phyloP scores from a whole-genome alignment of 2,797 vertebrate species.

The Ctenochaetus hawaiiensis region DNA sequence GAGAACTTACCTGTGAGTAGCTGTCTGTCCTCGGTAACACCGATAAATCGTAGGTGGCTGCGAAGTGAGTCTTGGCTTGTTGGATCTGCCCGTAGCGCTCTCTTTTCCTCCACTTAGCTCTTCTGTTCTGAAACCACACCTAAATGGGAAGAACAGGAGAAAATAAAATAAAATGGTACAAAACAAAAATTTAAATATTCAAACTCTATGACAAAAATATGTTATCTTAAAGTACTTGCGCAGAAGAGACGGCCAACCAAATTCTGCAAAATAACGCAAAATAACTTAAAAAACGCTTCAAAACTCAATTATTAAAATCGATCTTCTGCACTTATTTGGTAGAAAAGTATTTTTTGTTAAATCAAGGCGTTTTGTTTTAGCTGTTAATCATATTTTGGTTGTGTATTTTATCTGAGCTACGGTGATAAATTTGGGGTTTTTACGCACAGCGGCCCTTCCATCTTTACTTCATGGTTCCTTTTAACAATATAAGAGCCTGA shows the following conservation, averaged over 20 bases:
- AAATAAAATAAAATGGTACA: background rate
- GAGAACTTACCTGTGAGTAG: constrained; percentile 91
- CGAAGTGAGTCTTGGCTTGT: constrained; percentile 96
- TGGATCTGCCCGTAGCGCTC: constrained; percentile 99
- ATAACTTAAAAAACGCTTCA: background rate
- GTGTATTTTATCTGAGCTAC: background rate
- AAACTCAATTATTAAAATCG: background rate
- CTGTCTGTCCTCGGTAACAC: constrained; percentile 94
- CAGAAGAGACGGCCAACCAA: background rate
- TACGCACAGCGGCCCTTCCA: background rate
- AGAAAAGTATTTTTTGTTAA: background rate
- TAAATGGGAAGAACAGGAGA: constrained; percentile 49
- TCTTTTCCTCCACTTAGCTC: constrained; percentile 98
- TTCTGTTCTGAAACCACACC: constrained; percentile 99
- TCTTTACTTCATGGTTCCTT: background rate
- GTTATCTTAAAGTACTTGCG: background rate
- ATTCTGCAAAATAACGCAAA: background rate
- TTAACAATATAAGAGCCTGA: background rate
- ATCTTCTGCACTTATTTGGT: fast-evolving
- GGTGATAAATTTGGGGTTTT: background rate
- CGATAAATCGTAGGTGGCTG: constrained; percentile 95
- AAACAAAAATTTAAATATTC: background rate
- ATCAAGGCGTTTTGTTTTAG: background rate
- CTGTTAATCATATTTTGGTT: background rate
- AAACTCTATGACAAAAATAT: background rate